Evolutionary conservation across 2,797 vertebrate species (phyloP), one percentile per base, ranked within the genome.

Genomic region (Avahi laniger): DNA sequence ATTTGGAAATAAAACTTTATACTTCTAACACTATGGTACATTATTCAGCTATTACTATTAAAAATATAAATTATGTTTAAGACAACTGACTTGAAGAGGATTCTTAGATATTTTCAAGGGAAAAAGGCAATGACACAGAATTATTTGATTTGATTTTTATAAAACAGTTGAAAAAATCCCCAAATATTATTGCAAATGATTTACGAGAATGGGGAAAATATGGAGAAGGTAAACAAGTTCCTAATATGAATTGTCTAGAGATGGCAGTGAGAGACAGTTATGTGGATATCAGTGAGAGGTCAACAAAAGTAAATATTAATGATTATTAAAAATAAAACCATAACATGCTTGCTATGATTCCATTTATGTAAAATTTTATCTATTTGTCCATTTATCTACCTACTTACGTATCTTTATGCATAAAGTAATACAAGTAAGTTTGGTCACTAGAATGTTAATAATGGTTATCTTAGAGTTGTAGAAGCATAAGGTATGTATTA

Each of bases 1-100:
- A 81, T 43, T 84, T 89, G 41, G 30, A 89, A 82, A 73, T 50
- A 67, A 91, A 84, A 38, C n/a, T 22, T 38, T 57, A 30, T 87
- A 22, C 20, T 91, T 67, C 18, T 75, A 76, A 76, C 15, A 65
- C 4, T 54, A 20, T n/a, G 22, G 20, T 7, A 67, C 50, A 73
- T 75, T 92, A 91, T 72, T 93, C 11, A 61, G 67, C 52, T 87
- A 73, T 26, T 82, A 50, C 46, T 87, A 73, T 26, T 82, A 57
- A 63, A 88, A 93, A 92, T 24, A 59, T 79, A 67, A 95, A n/a
- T 92, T 89, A 50, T 41, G 80, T 90, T 89, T 94, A 93, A 94
- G 72, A 4, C 0, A 78, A 78, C 22, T 41, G 59, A 73, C 6
- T 57, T 46, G 38, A 35, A 93, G 10, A 93, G 12, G 35, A 84